phyloP scores from a whole-genome alignment of 2,797 vertebrate genomes.

The Anolis apletophallus region DNA sequence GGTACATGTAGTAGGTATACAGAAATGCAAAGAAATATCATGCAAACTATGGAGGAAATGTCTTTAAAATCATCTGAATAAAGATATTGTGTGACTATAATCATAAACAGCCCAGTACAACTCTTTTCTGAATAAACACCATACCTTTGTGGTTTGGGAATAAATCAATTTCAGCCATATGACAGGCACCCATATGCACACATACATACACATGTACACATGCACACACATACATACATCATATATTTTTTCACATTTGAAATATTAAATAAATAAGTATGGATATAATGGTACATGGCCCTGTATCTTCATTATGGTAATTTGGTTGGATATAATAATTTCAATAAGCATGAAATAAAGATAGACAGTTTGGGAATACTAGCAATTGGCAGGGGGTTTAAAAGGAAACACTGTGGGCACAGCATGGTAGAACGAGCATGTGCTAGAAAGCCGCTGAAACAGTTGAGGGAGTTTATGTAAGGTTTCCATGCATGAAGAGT shows the following conservation, averaged over 20 bases:
- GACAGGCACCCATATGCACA: too few relatives aligned
- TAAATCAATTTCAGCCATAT: too few relatives aligned
- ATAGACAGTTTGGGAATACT: background rate
- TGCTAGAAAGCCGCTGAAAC: background rate
- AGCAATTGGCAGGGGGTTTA: background rate
- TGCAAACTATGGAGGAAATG: too few relatives aligned
- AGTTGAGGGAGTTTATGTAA: background rate
- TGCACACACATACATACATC: background rate
- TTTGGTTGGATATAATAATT: background rate
- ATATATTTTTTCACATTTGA: too few relatives aligned
- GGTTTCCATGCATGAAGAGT: background rate
- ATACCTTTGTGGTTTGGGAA: too few relatives aligned
- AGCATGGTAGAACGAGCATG: background rate
- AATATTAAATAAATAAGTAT: too few relatives aligned
- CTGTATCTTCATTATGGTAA: background rate
- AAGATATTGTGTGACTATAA: too few relatives aligned
- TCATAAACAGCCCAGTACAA: too few relatives aligned
- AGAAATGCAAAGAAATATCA: too few relatives aligned
- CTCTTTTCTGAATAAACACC: too few relatives aligned
- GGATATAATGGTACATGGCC: rapidly evolving
- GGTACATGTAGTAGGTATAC: too few relatives aligned
- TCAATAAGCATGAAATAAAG: background rate
- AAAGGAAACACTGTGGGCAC: background rate
- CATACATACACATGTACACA: background rate
- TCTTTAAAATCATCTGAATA: too few relatives aligned